A percentile compares a stretch with the other conserved stretches of the same genome.
Evolutionary conservation across 1,140 invertebrate species (phyloP).

Genomic region (Meloidogyne hapla): DNA sequence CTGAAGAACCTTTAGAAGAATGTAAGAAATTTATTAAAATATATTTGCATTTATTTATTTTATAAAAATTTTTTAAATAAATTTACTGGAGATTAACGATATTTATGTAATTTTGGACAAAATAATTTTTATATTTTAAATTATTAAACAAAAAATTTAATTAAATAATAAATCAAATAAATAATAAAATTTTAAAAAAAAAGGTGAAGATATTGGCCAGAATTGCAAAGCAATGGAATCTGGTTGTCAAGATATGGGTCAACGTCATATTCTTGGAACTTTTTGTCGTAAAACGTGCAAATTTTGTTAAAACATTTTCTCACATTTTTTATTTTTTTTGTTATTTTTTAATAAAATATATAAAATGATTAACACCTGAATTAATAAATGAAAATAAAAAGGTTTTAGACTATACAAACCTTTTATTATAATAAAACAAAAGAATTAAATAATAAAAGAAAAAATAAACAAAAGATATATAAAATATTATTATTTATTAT

Average conservation of each 20-base stretch:
- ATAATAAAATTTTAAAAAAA: too few species aligned
- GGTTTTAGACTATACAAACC: background rate
- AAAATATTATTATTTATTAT: background rate
- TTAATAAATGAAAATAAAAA: background rate
- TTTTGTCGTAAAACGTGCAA: conserved; percentile 30
- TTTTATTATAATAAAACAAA: background rate
- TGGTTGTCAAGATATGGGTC: conserved; percentile 14
- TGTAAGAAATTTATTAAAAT: background rate
- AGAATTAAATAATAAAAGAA: background rate
- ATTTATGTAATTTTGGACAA: too few species aligned
- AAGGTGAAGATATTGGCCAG: conserved; percentile 20
- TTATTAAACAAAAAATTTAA: too few species aligned
- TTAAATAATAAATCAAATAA: too few species aligned
- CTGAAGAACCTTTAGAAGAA: background rate
- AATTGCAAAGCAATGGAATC: conserved; percentile 24
- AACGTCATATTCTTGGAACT: conserved; percentile 11
- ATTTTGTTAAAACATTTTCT: conserved; percentile 16
- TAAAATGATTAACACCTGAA: background rate
- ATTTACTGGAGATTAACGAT: too few species aligned
- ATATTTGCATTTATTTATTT: background rate
- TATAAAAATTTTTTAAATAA: too few species aligned
- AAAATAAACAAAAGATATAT: background rate
- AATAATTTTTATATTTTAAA: too few species aligned
- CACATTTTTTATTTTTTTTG: background rate
- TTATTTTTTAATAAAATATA: background rate